phyloP scores from a whole-genome alignment of 2,888 invertebrate species.

The Apotomis betuletana region DNA sequence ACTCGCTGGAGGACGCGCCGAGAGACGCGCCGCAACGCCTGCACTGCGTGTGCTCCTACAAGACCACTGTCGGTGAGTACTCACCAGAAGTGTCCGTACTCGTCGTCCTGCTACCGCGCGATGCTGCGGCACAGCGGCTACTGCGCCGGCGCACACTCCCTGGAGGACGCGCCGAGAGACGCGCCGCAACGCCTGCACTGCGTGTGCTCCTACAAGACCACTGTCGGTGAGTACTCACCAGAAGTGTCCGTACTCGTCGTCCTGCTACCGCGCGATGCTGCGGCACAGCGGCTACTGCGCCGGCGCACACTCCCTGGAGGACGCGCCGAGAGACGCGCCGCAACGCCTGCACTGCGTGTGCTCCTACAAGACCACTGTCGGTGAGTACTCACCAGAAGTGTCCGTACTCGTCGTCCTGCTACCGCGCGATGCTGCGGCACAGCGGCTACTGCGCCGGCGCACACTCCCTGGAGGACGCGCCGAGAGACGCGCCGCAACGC shows the following conservation, averaged over 20 bases:
- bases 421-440: constrained; percentile 91
- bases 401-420: constrained; percentile 92
- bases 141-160: constrained; percentile 88
- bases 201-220: constrained; percentile 80
- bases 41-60: constrained; percentile 87
- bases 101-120: constrained; percentile 92
- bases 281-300: constrained; percentile 87
- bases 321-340: constrained; percentile 83
- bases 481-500: constrained; percentile 83
- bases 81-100: constrained; percentile 73
- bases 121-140: constrained; percentile 89
- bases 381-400: constrained; percentile 40
- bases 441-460: constrained; percentile 86
- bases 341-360: constrained; percentile 90
- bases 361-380: constrained; percentile 50
- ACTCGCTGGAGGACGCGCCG: constrained; percentile 81
- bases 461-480: constrained; percentile 85
- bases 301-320: constrained; percentile 86
- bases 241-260: constrained; percentile 86
- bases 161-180: constrained; percentile 79
- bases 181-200: constrained; percentile 89
- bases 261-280: constrained; percentile 91
- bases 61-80: constrained; percentile 48
- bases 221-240: constrained; percentile 45
- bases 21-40: constrained; percentile 85